These are phyloP conservation scores for Diplodus puntazzo DNA, from an alignment of 2,797 vertebrate genomes.

Conservation along the genomic window DNA sequence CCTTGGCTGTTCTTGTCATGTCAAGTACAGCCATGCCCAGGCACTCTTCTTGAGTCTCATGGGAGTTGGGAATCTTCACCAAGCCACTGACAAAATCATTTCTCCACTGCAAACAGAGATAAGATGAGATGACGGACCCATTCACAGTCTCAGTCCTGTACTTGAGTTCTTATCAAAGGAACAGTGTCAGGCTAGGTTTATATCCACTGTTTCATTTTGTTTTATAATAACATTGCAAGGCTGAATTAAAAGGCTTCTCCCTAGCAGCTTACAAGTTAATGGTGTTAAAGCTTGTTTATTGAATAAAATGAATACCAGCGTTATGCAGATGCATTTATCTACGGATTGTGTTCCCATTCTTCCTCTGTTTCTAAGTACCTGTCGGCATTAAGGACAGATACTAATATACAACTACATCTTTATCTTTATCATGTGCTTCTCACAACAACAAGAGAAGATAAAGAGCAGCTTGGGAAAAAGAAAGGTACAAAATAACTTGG, in stretches of 20 bases:
- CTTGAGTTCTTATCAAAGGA: background rate
- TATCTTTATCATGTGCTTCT: background rate
- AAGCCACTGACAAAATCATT: constrained; percentile 94
- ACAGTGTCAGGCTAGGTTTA: background rate
- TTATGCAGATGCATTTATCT: background rate
- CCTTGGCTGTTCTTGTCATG: constrained; percentile 97
- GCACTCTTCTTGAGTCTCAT: constrained; percentile 96
- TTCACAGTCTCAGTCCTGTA: background rate
- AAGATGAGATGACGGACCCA: background rate
- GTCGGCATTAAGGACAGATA: background rate
- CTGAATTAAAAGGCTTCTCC: background rate
- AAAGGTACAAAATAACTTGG: background rate
- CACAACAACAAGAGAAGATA: constrained; percentile 2
- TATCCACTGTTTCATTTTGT: background rate
- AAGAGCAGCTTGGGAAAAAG: background rate
- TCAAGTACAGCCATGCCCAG: constrained; percentile 98
- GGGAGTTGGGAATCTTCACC: constrained; percentile 91
- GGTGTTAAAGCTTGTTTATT: background rate
- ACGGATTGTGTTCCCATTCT: background rate
- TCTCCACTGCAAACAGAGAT: constrained; percentile 88
- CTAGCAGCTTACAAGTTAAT: background rate
- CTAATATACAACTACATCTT: background rate
- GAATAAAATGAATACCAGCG: background rate
- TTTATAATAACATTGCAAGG: background rate
- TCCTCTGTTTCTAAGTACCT: background rate